Conservation (phyloP, 2,113 vertebrate genomes). For the Pachyramphus minor region DNA sequence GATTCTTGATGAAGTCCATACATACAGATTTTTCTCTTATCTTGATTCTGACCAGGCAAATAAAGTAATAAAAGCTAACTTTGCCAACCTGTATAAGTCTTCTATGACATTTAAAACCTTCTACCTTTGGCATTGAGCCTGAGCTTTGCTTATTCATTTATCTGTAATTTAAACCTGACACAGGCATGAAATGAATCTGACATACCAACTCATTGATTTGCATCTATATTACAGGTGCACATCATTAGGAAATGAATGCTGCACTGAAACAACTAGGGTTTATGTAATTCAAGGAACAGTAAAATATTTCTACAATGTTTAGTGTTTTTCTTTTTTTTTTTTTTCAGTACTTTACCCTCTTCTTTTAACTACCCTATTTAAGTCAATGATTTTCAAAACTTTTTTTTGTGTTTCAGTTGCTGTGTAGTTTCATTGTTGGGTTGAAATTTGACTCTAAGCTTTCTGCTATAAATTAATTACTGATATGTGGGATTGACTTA, state of each 20-base stretch:
- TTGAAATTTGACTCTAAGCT: neutral
- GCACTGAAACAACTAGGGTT: neutral
- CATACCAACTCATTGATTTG: neutral
- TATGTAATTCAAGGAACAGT: neutral
- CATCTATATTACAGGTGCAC: neutral
- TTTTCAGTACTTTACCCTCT: accelerated
- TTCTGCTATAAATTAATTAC: neutral
- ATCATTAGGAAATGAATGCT: neutral
- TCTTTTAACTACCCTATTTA: accelerated
- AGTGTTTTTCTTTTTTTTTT: neutral
- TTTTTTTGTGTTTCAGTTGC: neutral
- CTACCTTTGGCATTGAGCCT: neutral
- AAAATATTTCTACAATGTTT: neutral
- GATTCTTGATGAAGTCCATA: neutral
- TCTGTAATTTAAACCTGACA: neutral
- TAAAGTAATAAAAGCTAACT: neutral
- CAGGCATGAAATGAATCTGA: neutral
- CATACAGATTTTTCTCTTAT: neutral
- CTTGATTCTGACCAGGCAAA: neutral
- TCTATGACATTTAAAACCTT: neutral
- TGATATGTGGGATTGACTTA: neutral
- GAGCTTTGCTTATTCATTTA: neutral
- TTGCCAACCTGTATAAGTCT: neutral
- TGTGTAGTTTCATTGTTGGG: neutral
- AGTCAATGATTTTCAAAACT: neutral